Percentiles rank a stretch among this genome's conserved stretches.
phyloP scores from a whole-genome alignment of 2,113 vertebrate species.

The Nesogale talazaci region DNA sequence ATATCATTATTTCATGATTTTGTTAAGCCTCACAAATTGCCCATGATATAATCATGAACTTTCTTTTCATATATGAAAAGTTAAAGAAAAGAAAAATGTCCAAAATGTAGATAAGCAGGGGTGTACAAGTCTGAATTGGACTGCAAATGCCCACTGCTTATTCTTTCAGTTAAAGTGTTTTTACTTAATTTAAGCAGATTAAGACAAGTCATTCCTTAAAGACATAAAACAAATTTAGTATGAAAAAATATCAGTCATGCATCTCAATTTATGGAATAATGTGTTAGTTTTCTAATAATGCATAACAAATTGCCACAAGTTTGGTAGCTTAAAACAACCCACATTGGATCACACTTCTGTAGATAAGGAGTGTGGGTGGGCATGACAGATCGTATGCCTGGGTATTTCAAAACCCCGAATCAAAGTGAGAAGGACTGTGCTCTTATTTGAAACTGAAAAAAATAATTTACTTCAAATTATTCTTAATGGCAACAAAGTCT shows the following conservation, averaged over 20 bases:
- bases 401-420: not conserved
- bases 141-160: constrained; percentile 18
- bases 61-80: constrained; percentile 22
- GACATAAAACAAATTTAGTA: constrained; percentile 2
- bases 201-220: constrained; percentile 13
- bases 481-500: too few relatives aligned
- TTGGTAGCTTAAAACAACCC: not conserved
- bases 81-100: not conserved
- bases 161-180: not conserved
- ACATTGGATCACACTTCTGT: not conserved
- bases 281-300: not conserved
- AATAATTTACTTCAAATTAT: not conserved
- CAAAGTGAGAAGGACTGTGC: too few relatives aligned
- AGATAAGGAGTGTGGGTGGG: not conserved
- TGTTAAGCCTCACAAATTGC: constrained; percentile 46
- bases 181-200: constrained; percentile 29
- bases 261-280: not conserved
- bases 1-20: constrained; percentile 56
- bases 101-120: not conserved
- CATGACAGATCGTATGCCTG: not conserved
- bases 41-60: not conserved
- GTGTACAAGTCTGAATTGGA: constrained; percentile 3
- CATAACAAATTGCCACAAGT: constrained; percentile 36
- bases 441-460: not conserved
- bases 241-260: not conserved